Conservation (phyloP, 2,113 vertebrate genomes). For the Hyla sarda region DNA sequence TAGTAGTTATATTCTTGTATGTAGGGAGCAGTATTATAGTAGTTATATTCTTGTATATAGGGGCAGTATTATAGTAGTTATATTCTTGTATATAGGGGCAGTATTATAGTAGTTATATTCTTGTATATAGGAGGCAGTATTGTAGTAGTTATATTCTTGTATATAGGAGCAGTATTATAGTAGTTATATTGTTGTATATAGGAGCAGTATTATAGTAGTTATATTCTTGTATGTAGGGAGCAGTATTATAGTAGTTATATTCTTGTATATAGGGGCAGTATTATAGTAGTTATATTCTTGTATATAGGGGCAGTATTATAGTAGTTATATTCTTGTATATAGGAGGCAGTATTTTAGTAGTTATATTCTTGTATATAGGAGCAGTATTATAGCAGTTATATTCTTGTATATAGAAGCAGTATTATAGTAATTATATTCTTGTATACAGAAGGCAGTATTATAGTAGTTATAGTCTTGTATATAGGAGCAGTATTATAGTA, state of each 20-base stretch:
- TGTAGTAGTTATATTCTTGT: slow-evolving; percentile 6
- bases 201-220: neutral
- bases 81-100: neutral
- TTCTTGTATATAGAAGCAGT: neutral
- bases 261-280: neutral
- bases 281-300: slow-evolving; percentile 11
- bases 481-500: neutral
- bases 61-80: no score
- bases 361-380: neutral
- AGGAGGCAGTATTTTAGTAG: neutral
- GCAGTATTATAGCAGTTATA: neutral
- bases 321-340: neutral
- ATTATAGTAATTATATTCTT: neutral
- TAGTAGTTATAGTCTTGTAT: neutral
- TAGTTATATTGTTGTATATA: slow-evolving; percentile 2
- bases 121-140: no score
- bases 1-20: no score
- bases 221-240: neutral
- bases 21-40: no score
- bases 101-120: slow-evolving; percentile 7
- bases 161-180: neutral
- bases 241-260: neutral
- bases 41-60: no score
- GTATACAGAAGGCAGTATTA: neutral
- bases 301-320: neutral